Base-by-base conservation (phyloP, 2,888 invertebrate genomes). In the Augochlorella aurata region DNA sequence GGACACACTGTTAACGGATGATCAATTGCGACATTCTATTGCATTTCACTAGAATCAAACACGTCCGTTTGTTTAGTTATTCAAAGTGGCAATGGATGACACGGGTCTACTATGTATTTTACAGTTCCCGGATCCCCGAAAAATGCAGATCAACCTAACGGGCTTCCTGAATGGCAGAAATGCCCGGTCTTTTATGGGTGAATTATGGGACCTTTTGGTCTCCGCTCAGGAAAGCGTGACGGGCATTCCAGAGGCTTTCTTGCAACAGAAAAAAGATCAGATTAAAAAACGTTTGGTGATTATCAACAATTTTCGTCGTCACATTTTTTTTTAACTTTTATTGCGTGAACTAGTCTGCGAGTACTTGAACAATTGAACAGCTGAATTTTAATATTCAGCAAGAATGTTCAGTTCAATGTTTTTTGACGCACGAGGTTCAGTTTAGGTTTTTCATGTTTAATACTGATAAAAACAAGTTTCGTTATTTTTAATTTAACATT, bases 131-230 rank as follows among this genome's bases (percentile, higher is more conserved):
- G 98, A 99, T 95, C 98, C 99, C 70, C 98, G 98, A 94, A 98
- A 98, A 94, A 99, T 99, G 97, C 99, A 99, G 96, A 99, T 99
- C 92, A 99, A 99, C 94, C 95, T 99, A 94, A 99, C 99, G 67
- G 99, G 99, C 68, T 99, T 99, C 94, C 95, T 99, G 84, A 99
- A 99, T 93, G 99, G 99, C 16, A 98, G 98, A 94, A 98, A 99
- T 94, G 99, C 99, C 24, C 96, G 99, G 61, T 97, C 98, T 89
- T 99, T 99, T 94, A 98, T 99, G 97, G 97, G 97, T 5, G 99
- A 99, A 94, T 95, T 99, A 74, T 99, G 99, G 99, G 97, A 97
- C 85, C 94, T 99, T 88, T 94, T 99, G 87, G 95, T 98, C 82
- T 99, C 98, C 75, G 99, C 99, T 2, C 99, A 99, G 94, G 98